phyloP scores from a whole-genome alignment of 2,888 invertebrate genomes.

The Sepioteuthis lessoniana region DNA sequence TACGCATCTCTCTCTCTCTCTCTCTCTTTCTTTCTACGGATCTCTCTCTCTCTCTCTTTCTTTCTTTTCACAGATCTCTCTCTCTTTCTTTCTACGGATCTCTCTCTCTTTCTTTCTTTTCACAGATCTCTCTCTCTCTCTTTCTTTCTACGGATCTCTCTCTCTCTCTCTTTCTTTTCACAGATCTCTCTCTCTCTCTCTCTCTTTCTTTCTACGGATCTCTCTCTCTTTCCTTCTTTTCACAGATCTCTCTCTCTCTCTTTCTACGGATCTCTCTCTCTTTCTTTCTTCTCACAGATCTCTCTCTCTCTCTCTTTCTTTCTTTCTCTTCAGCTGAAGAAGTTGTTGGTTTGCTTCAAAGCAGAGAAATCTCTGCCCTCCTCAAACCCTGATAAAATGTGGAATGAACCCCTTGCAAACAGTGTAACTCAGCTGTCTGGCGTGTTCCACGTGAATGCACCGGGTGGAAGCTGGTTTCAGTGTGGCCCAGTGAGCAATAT shows the following conservation, averaged over 20 bases:
- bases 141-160: too few relatives aligned
- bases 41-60: too few relatives aligned
- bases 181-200: too few relatives aligned
- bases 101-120: too few relatives aligned
- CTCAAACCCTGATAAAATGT: neutral
- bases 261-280: neutral
- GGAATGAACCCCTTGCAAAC: neutral
- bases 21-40: too few relatives aligned
- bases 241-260: neutral
- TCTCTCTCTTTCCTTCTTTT: too few relatives aligned
- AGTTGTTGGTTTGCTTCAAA: neutral
- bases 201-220: too few relatives aligned
- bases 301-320: neutral
- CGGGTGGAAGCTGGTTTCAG: conserved; percentile 2
- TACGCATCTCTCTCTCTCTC: neutral
- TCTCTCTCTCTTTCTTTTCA: too few relatives aligned
- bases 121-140: too few relatives aligned
- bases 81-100: too few relatives aligned
- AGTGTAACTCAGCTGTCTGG: neutral
- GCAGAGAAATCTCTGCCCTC: neutral
- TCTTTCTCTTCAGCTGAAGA: neutral
- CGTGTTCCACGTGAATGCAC: neutral
- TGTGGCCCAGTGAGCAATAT: conserved; percentile 33
- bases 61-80: too few relatives aligned
- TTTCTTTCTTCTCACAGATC: neutral